These are phyloP conservation scores for Camponotus pennsylvanicus DNA, from an alignment of 1,140 invertebrate genomes.

Conservation along the genomic window DNA sequence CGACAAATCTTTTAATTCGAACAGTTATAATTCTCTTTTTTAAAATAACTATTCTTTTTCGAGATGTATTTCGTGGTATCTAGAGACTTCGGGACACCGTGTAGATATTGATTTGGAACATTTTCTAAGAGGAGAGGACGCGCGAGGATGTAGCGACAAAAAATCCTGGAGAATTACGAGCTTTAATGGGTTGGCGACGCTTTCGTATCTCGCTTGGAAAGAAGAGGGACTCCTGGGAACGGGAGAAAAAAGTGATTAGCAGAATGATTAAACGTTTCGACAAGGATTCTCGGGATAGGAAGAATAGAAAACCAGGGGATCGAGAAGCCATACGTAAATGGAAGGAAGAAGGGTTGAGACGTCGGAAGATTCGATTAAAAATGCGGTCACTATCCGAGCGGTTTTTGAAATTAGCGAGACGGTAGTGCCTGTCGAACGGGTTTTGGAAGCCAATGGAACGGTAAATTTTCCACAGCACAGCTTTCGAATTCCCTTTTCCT, in stretches of 20 bases:
- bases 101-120: conserved; percentile 34
- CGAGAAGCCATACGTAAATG: neutral
- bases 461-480: conserved; percentile 41
- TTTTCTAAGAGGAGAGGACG: neutral
- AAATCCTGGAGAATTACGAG: conserved; percentile 56
- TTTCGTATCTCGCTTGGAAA: conserved; percentile 33
- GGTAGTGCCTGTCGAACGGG: neutral
- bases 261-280: conserved; percentile 66
- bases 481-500: conserved; percentile 25
- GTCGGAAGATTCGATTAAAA: conserved; percentile 68
- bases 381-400: conserved; percentile 36
- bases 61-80: neutral
- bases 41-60: neutral
- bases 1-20: conserved; percentile 3
- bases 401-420: conserved; percentile 63
- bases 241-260: conserved; percentile 58
- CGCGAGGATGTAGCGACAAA: conserved; percentile 24
- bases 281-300: conserved; percentile 32
- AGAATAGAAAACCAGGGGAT: conserved; percentile 41
- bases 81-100: conserved; percentile 19
- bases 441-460: conserved; percentile 45
- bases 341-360: neutral
- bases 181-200: conserved; percentile 44
- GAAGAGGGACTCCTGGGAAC: conserved; percentile 10
- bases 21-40: neutral